Evolutionary conservation across 2,888 invertebrate genomes (phyloP), one percentile per base, ranked within the genome.

Genomic region (Thumatha senex): DNA sequence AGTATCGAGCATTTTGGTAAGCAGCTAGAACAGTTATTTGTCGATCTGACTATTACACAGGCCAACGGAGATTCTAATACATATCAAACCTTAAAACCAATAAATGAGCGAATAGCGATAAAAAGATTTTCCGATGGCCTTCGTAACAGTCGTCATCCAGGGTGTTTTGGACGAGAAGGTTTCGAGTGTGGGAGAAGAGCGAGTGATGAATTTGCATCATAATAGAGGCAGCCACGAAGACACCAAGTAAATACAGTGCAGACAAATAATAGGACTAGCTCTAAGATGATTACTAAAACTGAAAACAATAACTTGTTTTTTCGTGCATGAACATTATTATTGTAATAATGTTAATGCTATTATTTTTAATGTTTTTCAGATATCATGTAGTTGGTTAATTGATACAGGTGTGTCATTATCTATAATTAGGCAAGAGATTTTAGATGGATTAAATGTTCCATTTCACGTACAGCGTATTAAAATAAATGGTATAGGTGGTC

Each of bases 351-450:
- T 46, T 18, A 52, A 45, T 38, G 44, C 41, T 12, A 41, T 53
- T 34, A 40, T 39, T 11, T 45, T 47, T 40, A 38, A 13, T n/a
- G 24, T 53, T 45, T 34, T 41, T 31, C 11, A n/a, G 31, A 7
- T 18, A 30, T 39, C 15, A 9, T 51, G 39, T 24, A 40, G 15
- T 31, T 54, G 48, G 48, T 44, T 54, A 43, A 24, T 57, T 5
- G 50, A 51, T 39, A 51, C 54, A 11, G 58, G 54, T 9, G 58
- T 54, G 7, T 52, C 54, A 11, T 33, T 58, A 9, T 51, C 49
- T 18, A 45, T 41, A 13, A 35, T 54, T 11, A 58, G 52, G 44
- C n/a, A 7, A 34, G 13, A 34, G 5, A 12, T n/a, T 34, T 34
- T 34, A 12, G n/a, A 34, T 4, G 18, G 18, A 24, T n/a, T n/a